A percentile compares a stretch with the other conserved stretches of the same genome.
These are phyloP conservation scores for Sphenopsis melanotis DNA, from an alignment of 2,797 vertebrate genomes.

Conservation along the genomic window DNA sequence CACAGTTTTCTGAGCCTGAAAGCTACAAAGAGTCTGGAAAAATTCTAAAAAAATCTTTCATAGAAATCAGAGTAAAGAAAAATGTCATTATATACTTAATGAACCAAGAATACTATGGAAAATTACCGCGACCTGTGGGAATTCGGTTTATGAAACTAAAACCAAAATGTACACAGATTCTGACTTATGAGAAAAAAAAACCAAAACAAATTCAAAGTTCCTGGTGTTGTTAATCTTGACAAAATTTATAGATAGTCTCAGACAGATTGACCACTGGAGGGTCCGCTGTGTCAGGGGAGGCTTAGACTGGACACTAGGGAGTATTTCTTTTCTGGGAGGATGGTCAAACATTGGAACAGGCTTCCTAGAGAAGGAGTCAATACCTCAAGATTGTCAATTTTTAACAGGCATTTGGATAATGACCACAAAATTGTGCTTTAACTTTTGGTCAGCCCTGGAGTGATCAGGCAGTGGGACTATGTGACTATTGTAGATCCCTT, in stretches of 20 bases:
- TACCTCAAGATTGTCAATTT: not conserved
- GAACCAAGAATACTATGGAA: not conserved
- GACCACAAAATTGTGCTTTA: not conserved
- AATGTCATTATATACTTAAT: not conserved
- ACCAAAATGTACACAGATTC: not conserved
- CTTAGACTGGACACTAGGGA: not conserved
- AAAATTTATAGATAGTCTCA: not conserved
- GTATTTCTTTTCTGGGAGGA: not conserved
- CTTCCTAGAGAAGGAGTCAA: not conserved
- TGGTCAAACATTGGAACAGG: not conserved
- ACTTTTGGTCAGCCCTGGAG: not conserved
- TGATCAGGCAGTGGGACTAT: not conserved
- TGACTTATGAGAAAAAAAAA: rapidly evolving
- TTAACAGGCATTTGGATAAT: not conserved
- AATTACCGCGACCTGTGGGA: not conserved
- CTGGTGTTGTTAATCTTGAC: not conserved
- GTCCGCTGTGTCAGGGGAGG: not conserved
- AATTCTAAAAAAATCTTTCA: not conserved
- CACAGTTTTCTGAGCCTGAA: not conserved
- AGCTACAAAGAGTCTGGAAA: not conserved
- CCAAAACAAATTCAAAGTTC: not conserved
- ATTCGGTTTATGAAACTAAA: not conserved
- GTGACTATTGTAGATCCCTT: not conserved
- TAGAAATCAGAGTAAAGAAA: not conserved
- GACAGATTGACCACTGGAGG: not conserved